Conservation (phyloP, 2,888 invertebrate genomes). For the Orthosia incerta region DNA sequence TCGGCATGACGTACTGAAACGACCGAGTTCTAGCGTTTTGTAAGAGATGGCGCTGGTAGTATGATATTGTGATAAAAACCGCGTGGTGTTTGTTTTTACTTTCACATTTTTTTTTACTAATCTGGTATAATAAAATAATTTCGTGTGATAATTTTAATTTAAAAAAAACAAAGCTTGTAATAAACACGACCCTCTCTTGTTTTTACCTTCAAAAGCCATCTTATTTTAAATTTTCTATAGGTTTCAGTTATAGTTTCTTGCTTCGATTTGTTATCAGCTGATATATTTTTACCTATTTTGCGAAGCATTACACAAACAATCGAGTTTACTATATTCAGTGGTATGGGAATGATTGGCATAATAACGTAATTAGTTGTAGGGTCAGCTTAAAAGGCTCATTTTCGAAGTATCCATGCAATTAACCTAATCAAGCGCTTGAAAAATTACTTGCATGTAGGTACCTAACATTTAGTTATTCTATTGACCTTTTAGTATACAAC, state of each 20-base stretch:
- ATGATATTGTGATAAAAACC: constrained; percentile 29
- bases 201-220: background rate
- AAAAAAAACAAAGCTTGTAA: background rate
- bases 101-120: background rate
- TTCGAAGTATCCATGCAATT: constrained; percentile 19
- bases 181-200: background rate
- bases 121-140: background rate
- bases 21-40: constrained; percentile 72
- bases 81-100: constrained; percentile 13
- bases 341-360: constrained; percentile 1
- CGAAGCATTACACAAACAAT: background rate
- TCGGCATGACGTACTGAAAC: constrained; percentile 82
- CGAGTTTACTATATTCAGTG: background rate
- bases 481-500: constrained; percentile 24
- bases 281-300: background rate
- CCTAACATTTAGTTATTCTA: constrained; percentile 14
- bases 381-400: constrained; percentile 1
- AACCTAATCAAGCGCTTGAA: constrained; percentile 12
- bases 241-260: background rate
- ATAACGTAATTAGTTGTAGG: constrained; percentile 4
- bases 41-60: constrained; percentile 84
- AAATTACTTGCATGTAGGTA: constrained; percentile 20
- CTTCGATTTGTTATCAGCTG: background rate
- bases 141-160: background rate
- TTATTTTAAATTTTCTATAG: background rate